Percentiles rank a stretch among this genome's conserved stretches.
phyloP scores from a whole-genome alignment of 2,888 invertebrate species.

The Ornithoptera priamus region DNA sequence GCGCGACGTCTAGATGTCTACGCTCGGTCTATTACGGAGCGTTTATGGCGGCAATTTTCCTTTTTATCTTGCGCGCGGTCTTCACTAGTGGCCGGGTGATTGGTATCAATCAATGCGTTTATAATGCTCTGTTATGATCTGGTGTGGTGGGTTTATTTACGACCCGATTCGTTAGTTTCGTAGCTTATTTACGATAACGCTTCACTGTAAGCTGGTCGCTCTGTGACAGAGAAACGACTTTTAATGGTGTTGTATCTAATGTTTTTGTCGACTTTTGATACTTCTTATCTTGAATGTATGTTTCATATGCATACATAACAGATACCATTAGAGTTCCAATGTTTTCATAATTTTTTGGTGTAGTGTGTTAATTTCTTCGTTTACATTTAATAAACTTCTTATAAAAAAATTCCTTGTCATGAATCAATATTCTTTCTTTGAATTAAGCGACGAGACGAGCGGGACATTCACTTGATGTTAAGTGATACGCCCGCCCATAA shows the following conservation, averaged over 20 bases:
- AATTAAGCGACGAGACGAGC: no score
- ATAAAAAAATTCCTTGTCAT: no score
- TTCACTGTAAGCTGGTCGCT: background rate
- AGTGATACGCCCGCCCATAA: no score
- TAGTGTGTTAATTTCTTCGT: no score
- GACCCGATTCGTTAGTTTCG: constrained; percentile 23
- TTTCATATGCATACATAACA: background rate
- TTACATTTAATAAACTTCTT: no score
- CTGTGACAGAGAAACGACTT: background rate
- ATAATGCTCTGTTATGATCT: constrained; percentile 49
- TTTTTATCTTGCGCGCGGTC: constrained; percentile 57
- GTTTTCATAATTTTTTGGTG: no score
- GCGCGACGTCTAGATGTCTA: constrained; percentile 62
- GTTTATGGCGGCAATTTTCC: constrained; percentile 73
- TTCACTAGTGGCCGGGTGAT: constrained; percentile 46
- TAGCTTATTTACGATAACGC: background rate
- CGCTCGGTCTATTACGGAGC: constrained; percentile 48
- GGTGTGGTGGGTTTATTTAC: constrained; percentile 35
- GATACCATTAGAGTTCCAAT: no score
- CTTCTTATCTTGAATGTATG: background rate
- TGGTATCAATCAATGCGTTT: constrained; percentile 57
- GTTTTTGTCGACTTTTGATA: background rate
- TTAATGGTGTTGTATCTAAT: background rate
- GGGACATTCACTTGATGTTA: no score
- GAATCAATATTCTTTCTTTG: no score